Percentiles rank a stretch among this genome's conserved stretches.
Conservation (phyloP, 2,888 invertebrate genomes). For the Axea sp. region DNA sequence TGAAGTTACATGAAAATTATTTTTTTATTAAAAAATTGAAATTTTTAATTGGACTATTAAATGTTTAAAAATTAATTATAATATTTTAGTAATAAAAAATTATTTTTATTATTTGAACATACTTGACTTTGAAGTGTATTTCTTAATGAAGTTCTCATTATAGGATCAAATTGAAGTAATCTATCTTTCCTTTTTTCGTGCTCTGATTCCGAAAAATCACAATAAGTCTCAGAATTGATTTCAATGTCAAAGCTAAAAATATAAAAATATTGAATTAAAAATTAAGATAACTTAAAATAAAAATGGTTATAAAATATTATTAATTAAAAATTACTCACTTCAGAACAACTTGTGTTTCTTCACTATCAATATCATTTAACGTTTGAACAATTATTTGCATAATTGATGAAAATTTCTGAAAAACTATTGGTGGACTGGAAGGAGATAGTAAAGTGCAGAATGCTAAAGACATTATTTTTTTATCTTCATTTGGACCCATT, state of each 20-base stretch:
- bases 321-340: constrained; percentile 34
- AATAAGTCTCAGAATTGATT: too few species aligned
- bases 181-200: constrained; percentile 83
- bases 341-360: constrained; percentile 21
- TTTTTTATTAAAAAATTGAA: too few species aligned
- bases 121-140: constrained; percentile 87
- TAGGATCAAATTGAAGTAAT: constrained; percentile 87
- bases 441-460: constrained; percentile 84
- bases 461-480: constrained; percentile 90
- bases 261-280: too few species aligned
- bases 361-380: constrained; percentile 86
- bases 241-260: too few species aligned
- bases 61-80: too few species aligned
- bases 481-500: constrained; percentile 88
- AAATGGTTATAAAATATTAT: too few species aligned
- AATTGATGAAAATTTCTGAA: constrained; percentile 87
- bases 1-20: too few species aligned
- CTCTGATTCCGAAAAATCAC: too few species aligned
- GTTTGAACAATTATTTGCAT: constrained; percentile 88
- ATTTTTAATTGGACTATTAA: too few species aligned
- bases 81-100: too few species aligned
- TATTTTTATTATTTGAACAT: too few species aligned
- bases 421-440: constrained; percentile 83
- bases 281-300: too few species aligned
- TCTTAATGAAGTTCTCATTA: constrained; percentile 88